Evolutionary conservation across 2,797 vertebrate species (phyloP), one percentile per base, ranked within the genome.

Genomic region (Neosalanx taihuensis): DNA sequence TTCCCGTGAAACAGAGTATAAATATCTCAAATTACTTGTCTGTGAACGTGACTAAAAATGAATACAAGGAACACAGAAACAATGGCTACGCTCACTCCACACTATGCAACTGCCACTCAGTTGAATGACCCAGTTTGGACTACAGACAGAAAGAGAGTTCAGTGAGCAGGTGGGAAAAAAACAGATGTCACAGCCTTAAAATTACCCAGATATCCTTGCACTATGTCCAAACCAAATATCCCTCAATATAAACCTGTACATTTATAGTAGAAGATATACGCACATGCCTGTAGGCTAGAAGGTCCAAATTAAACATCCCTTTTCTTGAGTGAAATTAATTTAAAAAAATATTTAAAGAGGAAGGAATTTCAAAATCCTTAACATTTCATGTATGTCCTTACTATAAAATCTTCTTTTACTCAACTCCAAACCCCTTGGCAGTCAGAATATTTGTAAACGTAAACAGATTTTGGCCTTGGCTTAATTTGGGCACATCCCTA

Each of bases 251-350:
- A 85, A 46, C 10, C 81, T 76, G 12, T 82, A 79, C 66, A 59
- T 26, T 79, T 68, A n/a, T 62, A 81, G 78, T 67, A 58, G 67
- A 82, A 83, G 81, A 87, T 81, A 75, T 76, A 79, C 71, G 60
- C 68, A 67, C 76, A 82, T 71, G 75, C 77, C 76, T 81, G 65
- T 71, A 4, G 10, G 76, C 1, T 37, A 79, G 72, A 9, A 35
- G 63, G 41, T 83, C 87, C 89, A 92, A 91, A 83, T 74, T 85
- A 82, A 91, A 90, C 82, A 90, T 88, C 84, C 80, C 82, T 84
- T 56, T 86, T 69, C 51, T 84, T 53, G 51, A 77, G 73, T 65
- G n/a, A 67, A 70, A 72, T 77, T 29, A 82, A 85, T 81, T 64
- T 85, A 80, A n/a, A 15, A 20, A 41, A 3, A 1, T 20, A 18